Percentiles rank a stretch among this genome's conserved stretches.
phyloP scores from a whole-genome alignment of 2,113 vertebrate species.

The Lampris megalopsis region DNA sequence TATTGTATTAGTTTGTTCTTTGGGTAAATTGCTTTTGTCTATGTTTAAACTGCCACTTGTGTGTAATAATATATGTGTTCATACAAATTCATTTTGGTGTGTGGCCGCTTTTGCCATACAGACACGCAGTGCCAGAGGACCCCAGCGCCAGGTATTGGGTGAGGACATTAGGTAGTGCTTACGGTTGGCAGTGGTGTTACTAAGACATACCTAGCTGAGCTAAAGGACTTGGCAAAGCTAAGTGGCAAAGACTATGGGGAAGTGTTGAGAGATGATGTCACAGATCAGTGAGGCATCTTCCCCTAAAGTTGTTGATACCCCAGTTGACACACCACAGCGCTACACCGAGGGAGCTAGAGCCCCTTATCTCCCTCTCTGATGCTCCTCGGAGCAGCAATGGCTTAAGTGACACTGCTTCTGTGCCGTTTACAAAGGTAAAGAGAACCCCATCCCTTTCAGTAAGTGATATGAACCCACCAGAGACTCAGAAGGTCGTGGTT shows the following conservation, averaged over 20 bases:
- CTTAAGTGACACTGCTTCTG: neutral
- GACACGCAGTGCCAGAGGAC: too few relatives aligned
- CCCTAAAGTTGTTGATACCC: neutral
- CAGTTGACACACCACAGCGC: neutral
- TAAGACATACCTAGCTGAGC: neutral
- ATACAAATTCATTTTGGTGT: too few relatives aligned
- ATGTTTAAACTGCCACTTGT: too few relatives aligned
- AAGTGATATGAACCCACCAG: neutral
- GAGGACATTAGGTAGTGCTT: too few relatives aligned
- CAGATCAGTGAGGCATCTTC: neutral
- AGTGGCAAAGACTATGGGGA: neutral
- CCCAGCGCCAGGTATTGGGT: too few relatives aligned
- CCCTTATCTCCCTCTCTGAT: neutral
- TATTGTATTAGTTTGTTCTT: too few relatives aligned
- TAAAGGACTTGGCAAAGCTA: too few relatives aligned
- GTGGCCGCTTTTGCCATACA: too few relatives aligned
- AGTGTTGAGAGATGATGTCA: constrained; percentile 6
- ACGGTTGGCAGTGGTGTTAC: neutral
- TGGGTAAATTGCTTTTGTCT: too few relatives aligned
- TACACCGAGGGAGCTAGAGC: neutral
- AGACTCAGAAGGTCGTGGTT: neutral
- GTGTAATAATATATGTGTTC: too few relatives aligned
- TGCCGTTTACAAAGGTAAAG: too few relatives aligned
- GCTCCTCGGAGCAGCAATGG: neutral
- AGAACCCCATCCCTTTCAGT: neutral